These are phyloP conservation scores for Euura lappo DNA, from an alignment of 1,140 invertebrate species.

Conservation along the genomic window DNA sequence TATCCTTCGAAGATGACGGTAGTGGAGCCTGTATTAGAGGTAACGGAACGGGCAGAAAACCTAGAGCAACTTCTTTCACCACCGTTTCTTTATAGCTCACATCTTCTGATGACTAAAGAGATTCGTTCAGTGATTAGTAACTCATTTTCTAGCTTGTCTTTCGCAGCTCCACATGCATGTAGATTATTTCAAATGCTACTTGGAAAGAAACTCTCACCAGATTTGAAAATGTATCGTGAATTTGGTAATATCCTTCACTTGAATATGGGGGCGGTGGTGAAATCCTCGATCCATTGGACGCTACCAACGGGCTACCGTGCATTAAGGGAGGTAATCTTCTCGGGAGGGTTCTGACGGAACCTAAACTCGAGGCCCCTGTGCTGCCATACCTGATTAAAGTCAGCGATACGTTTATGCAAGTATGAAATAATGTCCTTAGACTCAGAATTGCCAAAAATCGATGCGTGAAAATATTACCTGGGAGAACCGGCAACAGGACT, in stretches of 20 bases:
- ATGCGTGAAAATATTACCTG: conserved; percentile 22
- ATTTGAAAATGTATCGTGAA: conserved; percentile 25
- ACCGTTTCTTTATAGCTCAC: conserved; percentile 1
- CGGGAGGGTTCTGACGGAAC: conserved; percentile 29
- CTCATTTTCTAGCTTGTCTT: not conserved
- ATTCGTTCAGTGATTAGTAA: not conserved
- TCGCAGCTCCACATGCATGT: not conserved
- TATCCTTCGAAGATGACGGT: conserved; percentile 11
- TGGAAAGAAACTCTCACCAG: conserved; percentile 29
- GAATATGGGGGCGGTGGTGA: conserved; percentile 21
- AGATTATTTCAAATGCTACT: not conserved
- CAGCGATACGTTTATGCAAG: too few species aligned
- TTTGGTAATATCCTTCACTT: conserved; percentile 34
- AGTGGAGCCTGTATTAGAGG: not conserved
- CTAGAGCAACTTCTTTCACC: conserved; percentile 11
- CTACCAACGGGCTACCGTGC: conserved; percentile 18
- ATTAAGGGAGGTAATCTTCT: conserved; percentile 29
- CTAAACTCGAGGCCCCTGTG: conserved; percentile 25
- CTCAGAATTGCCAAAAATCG: not conserved
- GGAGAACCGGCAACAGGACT: conserved; percentile 20
- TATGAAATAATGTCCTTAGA: too few species aligned
- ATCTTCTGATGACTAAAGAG: not conserved
- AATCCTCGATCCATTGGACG: conserved; percentile 15
- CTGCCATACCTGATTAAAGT: conserved; percentile 32
- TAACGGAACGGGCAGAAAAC: not conserved